These are phyloP conservation scores for Tetrax tetrax DNA, from an alignment of 2,113 vertebrate genomes.

Conservation along the genomic window DNA sequence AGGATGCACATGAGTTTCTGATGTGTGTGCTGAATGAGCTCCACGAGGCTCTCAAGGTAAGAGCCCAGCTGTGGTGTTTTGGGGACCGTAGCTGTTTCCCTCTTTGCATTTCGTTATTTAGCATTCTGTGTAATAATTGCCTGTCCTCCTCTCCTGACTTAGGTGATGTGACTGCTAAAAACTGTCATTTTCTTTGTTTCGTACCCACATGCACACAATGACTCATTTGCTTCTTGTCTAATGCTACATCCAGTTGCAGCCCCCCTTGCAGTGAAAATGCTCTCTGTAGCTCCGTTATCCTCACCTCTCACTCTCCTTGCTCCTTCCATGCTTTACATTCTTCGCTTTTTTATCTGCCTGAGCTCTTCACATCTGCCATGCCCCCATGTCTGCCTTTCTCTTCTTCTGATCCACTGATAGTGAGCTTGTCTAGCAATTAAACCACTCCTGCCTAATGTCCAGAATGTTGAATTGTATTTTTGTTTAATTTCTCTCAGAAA, in stretches of 20 bases:
- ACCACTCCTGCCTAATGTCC: neutral
- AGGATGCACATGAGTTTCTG: conserved; percentile 87
- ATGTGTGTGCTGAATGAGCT: conserved; percentile 83
- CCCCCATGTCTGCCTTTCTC: neutral
- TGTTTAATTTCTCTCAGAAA: neutral
- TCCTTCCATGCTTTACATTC: neutral
- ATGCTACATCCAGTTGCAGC: neutral
- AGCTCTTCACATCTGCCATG: neutral
- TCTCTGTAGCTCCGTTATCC: neutral
- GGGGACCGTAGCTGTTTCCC: neutral
- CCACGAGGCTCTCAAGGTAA: conserved; percentile 83
- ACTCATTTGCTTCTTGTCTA: neutral
- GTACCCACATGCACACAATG: neutral
- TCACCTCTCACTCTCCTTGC: neutral
- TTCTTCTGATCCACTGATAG: neutral
- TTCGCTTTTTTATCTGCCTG: neutral
- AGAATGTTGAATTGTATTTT: neutral
- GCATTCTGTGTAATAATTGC: neutral
- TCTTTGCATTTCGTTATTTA: neutral
- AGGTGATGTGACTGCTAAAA: neutral
- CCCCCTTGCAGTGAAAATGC: neutral
- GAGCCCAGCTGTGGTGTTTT: neutral
- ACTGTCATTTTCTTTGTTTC: neutral
- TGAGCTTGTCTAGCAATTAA: neutral
- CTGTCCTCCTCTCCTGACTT: neutral